A percentile compares a stretch with the other conserved stretches of the same genome.
Evolutionary conservation across 1,140 invertebrate species (phyloP).

Genomic region (Drosophila rufa): DNA sequence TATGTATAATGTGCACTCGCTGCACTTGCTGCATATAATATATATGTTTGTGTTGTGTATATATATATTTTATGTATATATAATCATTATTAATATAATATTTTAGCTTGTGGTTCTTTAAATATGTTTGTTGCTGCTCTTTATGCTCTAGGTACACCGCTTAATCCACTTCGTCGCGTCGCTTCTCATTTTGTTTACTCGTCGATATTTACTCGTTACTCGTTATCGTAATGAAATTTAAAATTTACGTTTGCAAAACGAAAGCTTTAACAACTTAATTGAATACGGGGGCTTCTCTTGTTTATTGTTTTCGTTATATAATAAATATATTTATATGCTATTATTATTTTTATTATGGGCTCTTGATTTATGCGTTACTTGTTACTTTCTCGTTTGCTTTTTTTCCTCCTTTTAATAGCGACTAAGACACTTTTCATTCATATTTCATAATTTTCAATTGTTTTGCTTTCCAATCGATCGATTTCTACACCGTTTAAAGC

Average conservation of each 20-base stretch:
- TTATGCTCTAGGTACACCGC: conserved; percentile 76
- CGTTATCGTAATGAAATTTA: conserved; percentile 63
- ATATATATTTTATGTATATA: conserved; percentile 49
- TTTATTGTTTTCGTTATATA: conserved; percentile 53
- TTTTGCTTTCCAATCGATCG: conserved; percentile 45
- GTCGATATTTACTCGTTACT: conserved; percentile 41
- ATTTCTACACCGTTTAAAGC: conserved; percentile 74
- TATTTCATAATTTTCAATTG: conserved; percentile 63
- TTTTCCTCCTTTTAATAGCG: conserved; percentile 58
- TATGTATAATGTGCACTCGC: conserved; percentile 50
- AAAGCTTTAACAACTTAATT: conserved; percentile 82
- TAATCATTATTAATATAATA: conserved; percentile 70
- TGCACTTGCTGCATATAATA: conserved; percentile 63
- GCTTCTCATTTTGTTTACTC: conserved; percentile 12
- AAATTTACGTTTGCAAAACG: conserved; percentile 75
- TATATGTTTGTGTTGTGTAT: conserved; percentile 58
- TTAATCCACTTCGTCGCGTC: conserved; percentile 30
- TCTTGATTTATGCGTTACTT: conserved; percentile 53
- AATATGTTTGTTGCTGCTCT: conserved; percentile 80
- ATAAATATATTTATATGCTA: conserved; percentile 57
- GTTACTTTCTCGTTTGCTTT: conserved; percentile 34
- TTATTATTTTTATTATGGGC: conserved; percentile 55
- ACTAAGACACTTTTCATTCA: conserved; percentile 78
- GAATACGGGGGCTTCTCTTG: conserved; percentile 33
- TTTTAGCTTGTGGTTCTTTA: conserved; percentile 74